phyloP scores from a whole-genome alignment of 2,888 invertebrate genomes.

The Therioaphis trifolii region DNA sequence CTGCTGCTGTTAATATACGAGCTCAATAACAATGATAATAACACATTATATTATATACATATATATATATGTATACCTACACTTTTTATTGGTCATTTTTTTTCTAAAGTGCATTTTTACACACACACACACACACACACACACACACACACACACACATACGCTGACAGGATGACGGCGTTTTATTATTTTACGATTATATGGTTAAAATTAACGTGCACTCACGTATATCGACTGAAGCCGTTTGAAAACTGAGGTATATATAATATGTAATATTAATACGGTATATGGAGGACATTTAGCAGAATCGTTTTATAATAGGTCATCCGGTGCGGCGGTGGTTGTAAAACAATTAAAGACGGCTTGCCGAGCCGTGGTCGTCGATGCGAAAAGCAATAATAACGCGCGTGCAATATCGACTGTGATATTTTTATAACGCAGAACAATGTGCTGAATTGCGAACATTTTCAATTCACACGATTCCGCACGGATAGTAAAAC shows the following conservation, averaged over 20 bases:
- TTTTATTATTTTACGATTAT: constrained; percentile 42
- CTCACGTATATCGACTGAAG: not conserved
- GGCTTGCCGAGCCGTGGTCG: too few species aligned
- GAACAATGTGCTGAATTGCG: not conserved
- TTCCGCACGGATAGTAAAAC: not conserved
- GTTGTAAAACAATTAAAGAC: constrained; percentile 37
- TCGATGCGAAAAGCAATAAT: constrained; percentile 11
- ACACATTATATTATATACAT: not conserved
- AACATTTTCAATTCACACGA: too few species aligned
- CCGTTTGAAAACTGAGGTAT: not conserved
- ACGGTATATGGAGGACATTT: too few species aligned
- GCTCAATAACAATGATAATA: constrained; percentile 20
- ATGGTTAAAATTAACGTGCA: constrained; percentile 1
- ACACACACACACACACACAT: not conserved
- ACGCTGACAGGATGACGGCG: not conserved
- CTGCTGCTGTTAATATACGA: too few species aligned
- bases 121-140: not conserved
- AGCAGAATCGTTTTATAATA: constrained; percentile 41
- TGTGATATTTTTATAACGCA: too few species aligned
- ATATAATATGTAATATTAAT: not conserved
- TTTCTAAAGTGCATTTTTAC: not conserved
- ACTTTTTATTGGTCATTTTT: constrained; percentile 19
- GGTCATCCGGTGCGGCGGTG: constrained; percentile 9
- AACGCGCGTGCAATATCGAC: not conserved
- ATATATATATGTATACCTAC: too few species aligned